A percentile compares a stretch with the other conserved stretches of the same genome.
phyloP scores from a whole-genome alignment of 2,113 vertebrate genomes.

The Steatornis caripensis region DNA sequence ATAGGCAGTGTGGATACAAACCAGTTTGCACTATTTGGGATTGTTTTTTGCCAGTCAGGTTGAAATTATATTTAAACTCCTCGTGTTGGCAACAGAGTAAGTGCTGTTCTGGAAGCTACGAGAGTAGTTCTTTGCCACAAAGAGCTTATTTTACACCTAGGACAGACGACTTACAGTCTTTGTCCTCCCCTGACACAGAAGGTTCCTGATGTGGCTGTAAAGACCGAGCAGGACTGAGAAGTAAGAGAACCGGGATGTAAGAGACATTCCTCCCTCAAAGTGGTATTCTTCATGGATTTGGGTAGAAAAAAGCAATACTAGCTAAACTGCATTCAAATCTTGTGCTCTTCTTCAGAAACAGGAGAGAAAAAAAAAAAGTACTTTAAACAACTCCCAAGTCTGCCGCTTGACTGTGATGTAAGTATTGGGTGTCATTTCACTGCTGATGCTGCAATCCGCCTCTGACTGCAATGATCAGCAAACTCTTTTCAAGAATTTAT shows the following conservation, averaged over 20 bases:
- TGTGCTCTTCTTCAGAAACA: neutral
- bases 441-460: neutral
- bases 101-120: neutral
- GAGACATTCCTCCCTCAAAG: neutral
- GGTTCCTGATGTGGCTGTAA: neutral
- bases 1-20: neutral
- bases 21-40: neutral
- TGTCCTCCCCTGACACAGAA: neutral
- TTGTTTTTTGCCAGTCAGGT: neutral
- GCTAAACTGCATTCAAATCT: neutral
- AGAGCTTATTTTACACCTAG: neutral
- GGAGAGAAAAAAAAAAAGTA: neutral
- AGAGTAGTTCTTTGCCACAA: neutral
- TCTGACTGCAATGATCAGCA: neutral
- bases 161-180: neutral
- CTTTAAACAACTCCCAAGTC: neutral
- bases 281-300: neutral
- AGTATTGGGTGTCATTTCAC: neutral
- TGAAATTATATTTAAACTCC: neutral
- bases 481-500: neutral
- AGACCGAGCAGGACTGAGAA: neutral
- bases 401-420: neutral
- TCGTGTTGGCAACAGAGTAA: neutral
- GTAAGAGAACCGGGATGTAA: neutral
- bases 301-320: neutral